Evolutionary conservation across 2,888 invertebrate species (phyloP).

Genomic region (Caenorhabditis imperialis): DNA sequence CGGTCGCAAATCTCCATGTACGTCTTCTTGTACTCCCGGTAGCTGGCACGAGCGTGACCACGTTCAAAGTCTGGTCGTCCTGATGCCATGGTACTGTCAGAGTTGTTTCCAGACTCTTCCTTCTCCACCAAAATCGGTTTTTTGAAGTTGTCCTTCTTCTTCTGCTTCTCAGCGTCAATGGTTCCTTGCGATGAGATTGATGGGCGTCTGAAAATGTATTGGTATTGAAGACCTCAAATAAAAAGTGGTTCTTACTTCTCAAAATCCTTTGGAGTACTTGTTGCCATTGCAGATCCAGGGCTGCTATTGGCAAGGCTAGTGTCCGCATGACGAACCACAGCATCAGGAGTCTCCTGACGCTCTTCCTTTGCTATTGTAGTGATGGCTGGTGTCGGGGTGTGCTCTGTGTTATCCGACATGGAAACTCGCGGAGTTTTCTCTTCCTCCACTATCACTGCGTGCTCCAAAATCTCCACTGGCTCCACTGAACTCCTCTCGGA

Average conservation of each 20-base stretch:
- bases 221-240: not conserved
- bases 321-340: constrained; percentile 1
- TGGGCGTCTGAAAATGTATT: constrained; percentile 20
- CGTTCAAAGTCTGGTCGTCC: constrained; percentile 28
- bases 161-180: constrained; percentile 10
- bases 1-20: constrained; percentile 48
- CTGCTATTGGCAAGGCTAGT: constrained; percentile 8
- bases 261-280: constrained; percentile 56
- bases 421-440: constrained; percentile 30
- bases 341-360: constrained; percentile 7
- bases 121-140: constrained; percentile 16
- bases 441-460: constrained; percentile 3
- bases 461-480: constrained; percentile 31
- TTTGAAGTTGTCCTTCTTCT: not conserved
- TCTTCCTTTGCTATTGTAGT: not conserved
- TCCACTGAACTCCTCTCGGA: constrained; percentile 39
- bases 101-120: constrained; percentile 44
- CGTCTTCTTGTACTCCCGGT: constrained; percentile 43
- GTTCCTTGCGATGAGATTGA: constrained; percentile 37
- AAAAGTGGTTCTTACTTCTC: constrained; percentile 22
- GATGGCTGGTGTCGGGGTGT: constrained; percentile 2
- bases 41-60: constrained; percentile 49
- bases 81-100: constrained; percentile 47
- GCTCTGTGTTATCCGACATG: constrained; percentile 19
- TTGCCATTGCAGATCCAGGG: constrained; percentile 57